Percentiles rank a stretch among this genome's conserved stretches.
These are phyloP conservation scores for Dysmachus trigonus DNA, from an alignment of 2,888 invertebrate genomes.

Conservation along the genomic window DNA sequence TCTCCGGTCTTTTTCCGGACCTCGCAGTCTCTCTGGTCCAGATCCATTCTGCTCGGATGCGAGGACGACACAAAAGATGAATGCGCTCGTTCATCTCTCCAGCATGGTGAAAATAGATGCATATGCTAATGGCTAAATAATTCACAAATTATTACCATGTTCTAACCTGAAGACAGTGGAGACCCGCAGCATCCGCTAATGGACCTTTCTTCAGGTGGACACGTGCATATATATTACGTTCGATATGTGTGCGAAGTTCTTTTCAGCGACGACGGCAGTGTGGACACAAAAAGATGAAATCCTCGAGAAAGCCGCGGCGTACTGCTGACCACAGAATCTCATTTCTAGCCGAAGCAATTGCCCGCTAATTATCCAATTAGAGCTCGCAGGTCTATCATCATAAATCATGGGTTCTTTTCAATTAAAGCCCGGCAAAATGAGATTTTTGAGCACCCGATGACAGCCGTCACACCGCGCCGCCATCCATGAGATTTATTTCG, in stretches of 20 bases:
- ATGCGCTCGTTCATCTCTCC: background rate
- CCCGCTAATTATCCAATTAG: conserved; percentile 40
- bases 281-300: too few species aligned
- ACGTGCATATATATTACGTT: background rate
- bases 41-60: background rate
- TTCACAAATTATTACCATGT: conserved; percentile 34
- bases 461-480: background rate
- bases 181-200: conserved; percentile 1
- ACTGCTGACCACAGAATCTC: conserved; percentile 38
- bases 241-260: background rate
- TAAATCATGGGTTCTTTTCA: conserved; percentile 43
- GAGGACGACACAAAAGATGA: background rate
- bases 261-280: background rate
- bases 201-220: conserved; percentile 3
- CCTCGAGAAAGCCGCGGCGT: conserved; percentile 29
- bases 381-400: conserved; percentile 33
- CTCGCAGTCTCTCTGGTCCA: background rate
- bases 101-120: conserved; percentile 2
- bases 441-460: conserved; percentile 11
- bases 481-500: conserved; percentile 27
- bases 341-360: conserved; percentile 15
- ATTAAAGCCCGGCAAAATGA: background rate
- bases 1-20: background rate
- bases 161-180: background rate
- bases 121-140: conserved; percentile 30